Base-by-base conservation (phyloP, 2,888 invertebrate genomes). In the Cordilura impudica region DNA sequence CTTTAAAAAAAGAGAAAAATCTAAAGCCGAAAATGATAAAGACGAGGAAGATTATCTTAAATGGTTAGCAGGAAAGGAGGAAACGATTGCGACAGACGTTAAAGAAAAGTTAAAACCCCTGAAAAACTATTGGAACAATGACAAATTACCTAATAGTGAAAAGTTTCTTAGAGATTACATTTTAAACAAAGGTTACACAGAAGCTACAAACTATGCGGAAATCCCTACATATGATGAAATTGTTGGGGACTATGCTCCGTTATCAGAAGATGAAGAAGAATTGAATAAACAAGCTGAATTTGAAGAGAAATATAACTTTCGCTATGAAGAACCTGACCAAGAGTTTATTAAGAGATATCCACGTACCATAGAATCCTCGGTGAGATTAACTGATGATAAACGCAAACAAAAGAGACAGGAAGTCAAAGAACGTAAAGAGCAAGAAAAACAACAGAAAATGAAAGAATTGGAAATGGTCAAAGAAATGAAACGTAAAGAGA, bases 291-390 rank as follows among this genome's bases (percentile, higher is more conserved):
- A 97, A 89, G 96, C 95, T 81, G 93, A 95, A 89, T 99, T 98
- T 90, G 98, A 99, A 87, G 93, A 95, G 53, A 98, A 98, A 82
- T 99, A 95, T 89, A 98, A 99, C 91, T 98, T 97, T 89, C 92
- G 99, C 81, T 99, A 95, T 89, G 98, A 99, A 89, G 98, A 99
- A 89, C 98, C 98, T 0, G 98, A 98, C 89, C 93, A 94, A 56
- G 97, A 98, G 83, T 98, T 95, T 90, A 94, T 96, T 16, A 97
- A 97, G 91, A 92, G 96, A 8, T 98, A 95, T 91, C 99, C 99
- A 0, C 93, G 99, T 81, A 96, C 95, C 0, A 93, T 99, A 88
- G 93, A 94, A 77, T 93, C 93, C 88, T 95, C 96, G 2, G 90
- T 98, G 81, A 92, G 99, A 4, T 93, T 93, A 29, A 94, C 94